Conservation (phyloP, 2,113 vertebrate species). For the Salvelinus sp. region DNA sequence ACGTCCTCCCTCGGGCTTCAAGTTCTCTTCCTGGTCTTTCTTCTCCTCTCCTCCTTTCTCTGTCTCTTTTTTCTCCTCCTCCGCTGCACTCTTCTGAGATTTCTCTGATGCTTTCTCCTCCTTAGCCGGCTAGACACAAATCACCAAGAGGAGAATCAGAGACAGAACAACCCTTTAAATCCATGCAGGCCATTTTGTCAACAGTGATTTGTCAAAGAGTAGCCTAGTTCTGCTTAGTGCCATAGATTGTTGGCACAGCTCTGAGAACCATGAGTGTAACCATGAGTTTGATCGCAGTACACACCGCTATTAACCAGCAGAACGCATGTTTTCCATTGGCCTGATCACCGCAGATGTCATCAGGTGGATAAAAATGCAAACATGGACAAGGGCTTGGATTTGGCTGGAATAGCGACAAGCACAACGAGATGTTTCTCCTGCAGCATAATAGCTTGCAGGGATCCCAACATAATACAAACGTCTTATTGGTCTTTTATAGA, state of each 20-base stretch:
- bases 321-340: conserved; percentile 32
- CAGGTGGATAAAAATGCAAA: conserved; percentile 33
- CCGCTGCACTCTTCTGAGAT: conserved; percentile 54
- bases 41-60: conserved; percentile 50
- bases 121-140: conserved; percentile 74
- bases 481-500: too few relatives aligned
- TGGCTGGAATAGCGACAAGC: background rate
- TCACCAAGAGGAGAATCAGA: background rate
- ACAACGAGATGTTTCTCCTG: too few relatives aligned
- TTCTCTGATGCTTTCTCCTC: conserved; percentile 75
- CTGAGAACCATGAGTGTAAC: background rate
- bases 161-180: background rate
- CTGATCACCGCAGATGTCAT: conserved; percentile 33
- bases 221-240: background rate
- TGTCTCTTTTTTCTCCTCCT: conserved; percentile 61
- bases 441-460: too few relatives aligned
- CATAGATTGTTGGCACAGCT: background rate
- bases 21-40: conserved; percentile 76
- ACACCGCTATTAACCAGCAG: conserved; percentile 3
- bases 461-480: too few relatives aligned
- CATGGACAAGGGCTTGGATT: conserved; percentile 20
- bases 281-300: background rate
- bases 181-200: background rate
- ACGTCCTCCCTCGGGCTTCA: conserved; percentile 60
- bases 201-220: background rate